Evolutionary conservation across 1,140 invertebrate species (phyloP).

Genomic region (Halictus rubicundus): DNA sequence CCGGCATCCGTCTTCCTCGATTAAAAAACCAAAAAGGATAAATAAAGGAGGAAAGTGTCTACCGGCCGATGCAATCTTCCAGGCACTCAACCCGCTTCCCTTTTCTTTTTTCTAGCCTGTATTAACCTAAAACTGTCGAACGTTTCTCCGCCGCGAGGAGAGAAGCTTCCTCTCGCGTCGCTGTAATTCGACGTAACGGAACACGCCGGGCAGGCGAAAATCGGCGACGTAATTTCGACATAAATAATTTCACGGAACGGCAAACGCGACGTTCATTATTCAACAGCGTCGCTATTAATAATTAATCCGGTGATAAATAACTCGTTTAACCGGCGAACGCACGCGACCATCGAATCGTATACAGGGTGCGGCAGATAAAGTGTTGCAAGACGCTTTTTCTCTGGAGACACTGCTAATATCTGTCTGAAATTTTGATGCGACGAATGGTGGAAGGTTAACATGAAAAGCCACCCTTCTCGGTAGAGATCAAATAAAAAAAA

Average conservation of each 20-base stretch:
- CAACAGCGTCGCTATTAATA: not conserved
- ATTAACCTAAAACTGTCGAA: slow-evolving; percentile 14
- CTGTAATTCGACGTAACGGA: not conserved
- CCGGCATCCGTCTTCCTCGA: not conserved
- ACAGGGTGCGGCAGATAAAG: not conserved
- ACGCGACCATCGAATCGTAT: not conserved
- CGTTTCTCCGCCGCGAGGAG: not conserved
- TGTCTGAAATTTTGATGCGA: too few relatives aligned
- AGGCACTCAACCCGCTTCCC: not conserved
- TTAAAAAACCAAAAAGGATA: not conserved
- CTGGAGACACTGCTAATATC: too few relatives aligned
- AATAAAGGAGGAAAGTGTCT: not conserved
- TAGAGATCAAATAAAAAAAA: too few relatives aligned
- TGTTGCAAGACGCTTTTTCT: too few relatives aligned
- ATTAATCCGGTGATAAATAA: slow-evolving; percentile 21
- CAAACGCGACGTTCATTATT: not conserved
- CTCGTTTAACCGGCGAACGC: not conserved
- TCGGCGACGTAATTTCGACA: not conserved
- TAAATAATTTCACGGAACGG: not conserved
- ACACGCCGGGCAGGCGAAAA: not conserved
- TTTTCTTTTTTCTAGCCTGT: not conserved
- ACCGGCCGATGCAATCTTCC: not conserved
- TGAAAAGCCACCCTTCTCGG: too few relatives aligned
- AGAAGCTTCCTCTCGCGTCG: not conserved
- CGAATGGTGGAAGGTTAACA: too few relatives aligned